phyloP scores from a whole-genome alignment of 2,113 vertebrate genomes.

The Cyprinodon tularosa region DNA sequence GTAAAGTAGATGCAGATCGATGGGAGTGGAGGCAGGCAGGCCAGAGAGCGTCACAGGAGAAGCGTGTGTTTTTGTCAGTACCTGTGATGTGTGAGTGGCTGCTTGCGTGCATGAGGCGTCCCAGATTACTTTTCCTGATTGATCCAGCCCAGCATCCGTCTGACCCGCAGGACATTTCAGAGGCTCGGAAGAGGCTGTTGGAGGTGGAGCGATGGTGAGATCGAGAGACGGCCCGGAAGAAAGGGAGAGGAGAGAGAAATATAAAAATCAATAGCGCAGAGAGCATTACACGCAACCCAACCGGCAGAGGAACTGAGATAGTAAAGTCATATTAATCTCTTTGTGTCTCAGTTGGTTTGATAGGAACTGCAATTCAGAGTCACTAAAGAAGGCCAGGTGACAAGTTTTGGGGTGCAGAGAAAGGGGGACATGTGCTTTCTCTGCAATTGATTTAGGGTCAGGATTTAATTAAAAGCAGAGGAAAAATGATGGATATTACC shows the following conservation, averaged over 20 bases:
- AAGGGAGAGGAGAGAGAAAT: slow-evolving; percentile 71
- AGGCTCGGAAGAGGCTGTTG: slow-evolving; percentile 59
- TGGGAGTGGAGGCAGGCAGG: slow-evolving; percentile 77
- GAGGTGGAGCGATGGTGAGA: slow-evolving; percentile 60
- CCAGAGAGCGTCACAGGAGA: slow-evolving; percentile 62
- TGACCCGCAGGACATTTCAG: slow-evolving; percentile 76
- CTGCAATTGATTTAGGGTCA: not conserved
- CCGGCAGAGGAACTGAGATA: slow-evolving; percentile 71
- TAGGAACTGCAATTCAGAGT: slow-evolving; percentile 58
- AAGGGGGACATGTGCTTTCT: not conserved
- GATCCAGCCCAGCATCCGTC: slow-evolving; percentile 77
- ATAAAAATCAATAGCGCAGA: slow-evolving; percentile 75
- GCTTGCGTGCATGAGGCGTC: slow-evolving; percentile 59
- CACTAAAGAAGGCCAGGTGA: slow-evolving; percentile 19
- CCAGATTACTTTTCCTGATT: slow-evolving; percentile 81
- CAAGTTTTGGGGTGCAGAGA: slow-evolving; percentile 1
- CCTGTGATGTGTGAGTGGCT: slow-evolving; percentile 36
- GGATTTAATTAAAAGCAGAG: not conserved
- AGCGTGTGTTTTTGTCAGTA: slow-evolving; percentile 23
- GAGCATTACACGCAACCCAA: slow-evolving; percentile 63
- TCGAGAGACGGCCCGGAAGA: slow-evolving; percentile 51
- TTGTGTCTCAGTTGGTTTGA: slow-evolving; percentile 67
- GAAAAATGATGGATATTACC: slow-evolving; percentile 33
- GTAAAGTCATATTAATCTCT: slow-evolving; percentile 75
- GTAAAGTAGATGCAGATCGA: slow-evolving; percentile 84